A percentile compares a stretch with the other conserved stretches of the same genome.
phyloP scores from a whole-genome alignment of 1,140 invertebrate genomes.

The Potamilus streckersoni region DNA sequence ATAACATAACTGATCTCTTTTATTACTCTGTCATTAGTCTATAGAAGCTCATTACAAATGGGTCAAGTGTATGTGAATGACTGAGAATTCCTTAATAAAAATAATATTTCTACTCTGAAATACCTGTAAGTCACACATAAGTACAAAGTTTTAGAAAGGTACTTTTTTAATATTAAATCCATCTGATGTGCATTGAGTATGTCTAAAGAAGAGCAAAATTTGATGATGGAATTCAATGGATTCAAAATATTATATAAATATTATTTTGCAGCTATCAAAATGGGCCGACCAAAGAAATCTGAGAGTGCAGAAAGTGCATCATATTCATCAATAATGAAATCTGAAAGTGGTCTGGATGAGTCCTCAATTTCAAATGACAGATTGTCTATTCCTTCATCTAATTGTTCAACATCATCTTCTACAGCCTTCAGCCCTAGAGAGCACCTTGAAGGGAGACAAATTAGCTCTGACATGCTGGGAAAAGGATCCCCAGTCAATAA shows the following conservation, averaged over 20 bases:
- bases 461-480: too few relatives aligned
- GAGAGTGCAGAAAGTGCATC: conserved; percentile 27
- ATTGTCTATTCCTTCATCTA: neutral
- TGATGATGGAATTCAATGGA: neutral
- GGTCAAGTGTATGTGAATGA: too few relatives aligned
- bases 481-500: too few relatives aligned
- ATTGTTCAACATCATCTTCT: neutral
- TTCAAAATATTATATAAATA: neutral
- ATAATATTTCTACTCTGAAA: neutral
- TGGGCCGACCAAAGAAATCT: conserved; percentile 52
- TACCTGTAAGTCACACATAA: neutral
- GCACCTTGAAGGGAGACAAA: neutral
- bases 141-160: neutral
- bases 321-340: neutral
- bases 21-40: too few relatives aligned
- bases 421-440: conserved; percentile 6
- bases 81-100: neutral
- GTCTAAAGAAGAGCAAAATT: neutral
- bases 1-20: too few relatives aligned
- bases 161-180: neutral
- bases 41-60: too few relatives aligned
- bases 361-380: conserved; percentile 1
- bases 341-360: conserved; percentile 1
- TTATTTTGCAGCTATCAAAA: conserved; percentile 46
- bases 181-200: neutral